phyloP scores from a whole-genome alignment of 2,888 invertebrate species.

The Carcina quercana region DNA sequence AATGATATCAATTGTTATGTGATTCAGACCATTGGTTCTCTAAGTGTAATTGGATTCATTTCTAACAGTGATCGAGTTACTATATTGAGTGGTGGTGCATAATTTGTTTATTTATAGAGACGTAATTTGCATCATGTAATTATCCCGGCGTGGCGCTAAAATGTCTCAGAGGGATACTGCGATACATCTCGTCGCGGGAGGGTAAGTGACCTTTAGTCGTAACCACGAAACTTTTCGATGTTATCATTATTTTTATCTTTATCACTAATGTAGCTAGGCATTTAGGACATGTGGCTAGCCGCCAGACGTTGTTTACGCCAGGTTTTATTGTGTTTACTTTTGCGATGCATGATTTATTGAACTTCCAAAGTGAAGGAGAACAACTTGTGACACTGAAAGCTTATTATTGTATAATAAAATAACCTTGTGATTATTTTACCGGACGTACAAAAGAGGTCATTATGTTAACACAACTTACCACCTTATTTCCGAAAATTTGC shows the following conservation, averaged over 20 bases:
- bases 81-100: constrained; percentile 44
- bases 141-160: constrained; percentile 54
- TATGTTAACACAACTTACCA: no score
- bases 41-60: constrained; percentile 14
- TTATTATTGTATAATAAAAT: no score
- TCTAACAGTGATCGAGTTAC: constrained; percentile 30
- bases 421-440: no score
- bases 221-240: constrained; percentile 2
- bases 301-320: constrained; percentile 38
- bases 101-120: constrained; percentile 75
- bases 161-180: constrained; percentile 89
- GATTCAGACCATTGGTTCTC: constrained; percentile 14
- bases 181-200: constrained; percentile 96
- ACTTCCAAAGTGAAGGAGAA: no score
- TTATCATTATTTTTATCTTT: constrained; percentile 21
- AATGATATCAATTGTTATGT: constrained; percentile 5
- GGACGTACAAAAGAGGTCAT: no score
- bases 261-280: constrained; percentile 23
- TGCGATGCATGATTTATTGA: constrained; percentile 23
- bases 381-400: no score
- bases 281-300: constrained; percentile 35
- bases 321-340: constrained; percentile 23
- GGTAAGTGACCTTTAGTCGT: constrained; percentile 78
- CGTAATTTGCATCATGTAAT: constrained; percentile 70
- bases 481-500: no score